Evolutionary conservation across 2,113 vertebrate genomes (phyloP).

Genomic region (Stigmatopora nigra): DNA sequence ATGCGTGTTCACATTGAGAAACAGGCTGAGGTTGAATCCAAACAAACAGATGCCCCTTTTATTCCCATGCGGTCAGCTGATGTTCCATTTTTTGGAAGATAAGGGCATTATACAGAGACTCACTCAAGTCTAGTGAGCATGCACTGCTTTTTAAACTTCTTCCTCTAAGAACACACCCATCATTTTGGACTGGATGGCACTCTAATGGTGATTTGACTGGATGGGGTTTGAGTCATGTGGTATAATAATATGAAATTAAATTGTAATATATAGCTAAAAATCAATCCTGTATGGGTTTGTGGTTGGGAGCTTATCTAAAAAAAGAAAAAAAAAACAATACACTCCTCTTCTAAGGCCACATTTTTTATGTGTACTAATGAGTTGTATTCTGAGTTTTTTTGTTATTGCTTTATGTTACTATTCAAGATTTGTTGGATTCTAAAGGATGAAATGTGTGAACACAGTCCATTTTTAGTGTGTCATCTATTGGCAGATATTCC

Average conservation of each 20-base stretch:
- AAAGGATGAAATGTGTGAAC: too few relatives aligned
- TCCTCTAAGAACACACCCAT: conserved; percentile 13
- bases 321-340: not conserved
- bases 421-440: too few relatives aligned
- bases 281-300: not conserved
- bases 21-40: not conserved
- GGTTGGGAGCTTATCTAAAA: not conserved
- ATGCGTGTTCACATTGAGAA: conserved; percentile 3
- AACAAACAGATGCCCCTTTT: not conserved
- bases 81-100: not conserved
- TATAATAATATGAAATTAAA: conserved; percentile 2
- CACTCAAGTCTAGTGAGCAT: conserved; percentile 17
- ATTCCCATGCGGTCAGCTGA: not conserved
- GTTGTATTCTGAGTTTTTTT: too few relatives aligned
- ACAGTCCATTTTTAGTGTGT: too few relatives aligned
- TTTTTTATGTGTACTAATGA: not conserved
- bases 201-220: conserved; percentile 9
- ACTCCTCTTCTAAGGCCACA: not conserved
- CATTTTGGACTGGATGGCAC: conserved; percentile 26
- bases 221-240: conserved; percentile 3
- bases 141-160: conserved; percentile 12
- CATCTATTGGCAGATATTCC: too few relatives aligned
- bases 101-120: conserved; percentile 48
- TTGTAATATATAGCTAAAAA: conserved; percentile 10
- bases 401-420: too few relatives aligned